Evolutionary conservation across 2,797 vertebrate species (phyloP).

Genomic region (Gallinago solitaria): DNA sequence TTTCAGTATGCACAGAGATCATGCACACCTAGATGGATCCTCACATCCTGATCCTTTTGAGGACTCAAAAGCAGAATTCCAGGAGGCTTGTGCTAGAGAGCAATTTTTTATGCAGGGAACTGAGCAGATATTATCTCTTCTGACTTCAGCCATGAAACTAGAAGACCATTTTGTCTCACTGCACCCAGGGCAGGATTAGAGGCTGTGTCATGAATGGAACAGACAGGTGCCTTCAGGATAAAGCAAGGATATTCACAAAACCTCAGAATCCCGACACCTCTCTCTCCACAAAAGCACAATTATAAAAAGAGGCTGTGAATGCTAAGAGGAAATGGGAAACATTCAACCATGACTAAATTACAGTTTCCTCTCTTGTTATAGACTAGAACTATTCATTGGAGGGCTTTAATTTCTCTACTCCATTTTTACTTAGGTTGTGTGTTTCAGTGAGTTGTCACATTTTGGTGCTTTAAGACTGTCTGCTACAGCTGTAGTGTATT

Average conservation of each 20-base stretch:
- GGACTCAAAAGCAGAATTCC: slow-evolving; percentile 54
- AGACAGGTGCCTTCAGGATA: slow-evolving; percentile 60
- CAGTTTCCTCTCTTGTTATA: slow-evolving; percentile 19
- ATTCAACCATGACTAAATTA: slow-evolving; percentile 72
- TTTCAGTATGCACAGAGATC: neutral
- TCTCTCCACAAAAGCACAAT: slow-evolving; percentile 41
- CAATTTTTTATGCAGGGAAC: slow-evolving; percentile 59
- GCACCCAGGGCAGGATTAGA: slow-evolving; percentile 53
- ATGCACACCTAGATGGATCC: neutral
- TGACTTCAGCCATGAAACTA: slow-evolving; percentile 76
- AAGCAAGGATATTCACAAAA: slow-evolving; percentile 60
- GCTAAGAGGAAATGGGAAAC: slow-evolving; percentile 57
- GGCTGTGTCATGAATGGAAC: slow-evolving; percentile 31
- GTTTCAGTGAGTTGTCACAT: neutral
- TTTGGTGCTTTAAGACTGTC: slow-evolving; percentile 5
- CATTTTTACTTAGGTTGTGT: neutral
- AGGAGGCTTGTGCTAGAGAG: slow-evolving; percentile 44
- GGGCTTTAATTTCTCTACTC: neutral
- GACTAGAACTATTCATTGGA: slow-evolving; percentile 30
- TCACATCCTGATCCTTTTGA: neutral
- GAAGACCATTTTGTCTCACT: slow-evolving; percentile 61
- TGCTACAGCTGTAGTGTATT: neutral
- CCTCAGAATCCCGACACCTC: slow-evolving; percentile 46
- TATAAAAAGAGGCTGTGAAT: slow-evolving; percentile 11
- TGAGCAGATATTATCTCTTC: slow-evolving; percentile 64